A percentile compares a stretch with the other conserved stretches of the same genome.
Conservation (phyloP, 2,888 invertebrate species). For the Kryphioiulus occultus region DNA sequence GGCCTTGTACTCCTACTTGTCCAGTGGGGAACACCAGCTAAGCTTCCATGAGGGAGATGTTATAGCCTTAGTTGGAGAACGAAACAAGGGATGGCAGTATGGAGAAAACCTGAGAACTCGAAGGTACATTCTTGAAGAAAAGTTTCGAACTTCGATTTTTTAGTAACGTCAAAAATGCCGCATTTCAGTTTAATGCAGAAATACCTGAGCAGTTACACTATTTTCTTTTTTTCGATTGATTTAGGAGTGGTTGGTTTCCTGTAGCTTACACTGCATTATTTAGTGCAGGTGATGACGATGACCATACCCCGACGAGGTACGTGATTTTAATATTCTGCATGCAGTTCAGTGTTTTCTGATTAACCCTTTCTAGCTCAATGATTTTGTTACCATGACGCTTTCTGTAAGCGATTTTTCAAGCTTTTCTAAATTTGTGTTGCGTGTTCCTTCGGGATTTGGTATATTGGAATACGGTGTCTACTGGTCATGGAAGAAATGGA, state of each 20-base stretch:
- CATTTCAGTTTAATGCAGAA: too few relatives aligned
- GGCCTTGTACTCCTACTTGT: slow-evolving; percentile 88
- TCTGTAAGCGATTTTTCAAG: neutral
- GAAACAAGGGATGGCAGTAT: slow-evolving; percentile 96
- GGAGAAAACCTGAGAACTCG: slow-evolving; percentile 94
- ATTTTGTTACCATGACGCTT: neutral
- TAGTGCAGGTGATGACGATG: slow-evolving; percentile 65
- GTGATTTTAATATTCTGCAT: neutral
- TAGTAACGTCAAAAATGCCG: too few relatives aligned
- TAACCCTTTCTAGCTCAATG: neutral
- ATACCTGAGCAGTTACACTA: neutral
- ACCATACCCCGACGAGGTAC: slow-evolving; percentile 50
- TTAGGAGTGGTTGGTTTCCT: slow-evolving; percentile 90
- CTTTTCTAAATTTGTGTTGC: neutral
- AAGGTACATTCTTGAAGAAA: slow-evolving; percentile 60
- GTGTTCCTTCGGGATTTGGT: neutral
- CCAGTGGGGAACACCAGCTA: slow-evolving; percentile 87
- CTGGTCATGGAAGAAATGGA: too few relatives aligned
- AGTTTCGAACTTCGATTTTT: too few relatives aligned
- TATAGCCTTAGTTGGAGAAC: slow-evolving; percentile 85
- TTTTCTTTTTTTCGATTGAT: neutral
- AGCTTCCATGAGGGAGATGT: slow-evolving; percentile 91
- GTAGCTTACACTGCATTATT: slow-evolving; percentile 84
- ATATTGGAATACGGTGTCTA: too few relatives aligned
- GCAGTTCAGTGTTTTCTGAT: neutral